Conservation (phyloP, 2,888 invertebrate species). For the Furcula furcula region DNA sequence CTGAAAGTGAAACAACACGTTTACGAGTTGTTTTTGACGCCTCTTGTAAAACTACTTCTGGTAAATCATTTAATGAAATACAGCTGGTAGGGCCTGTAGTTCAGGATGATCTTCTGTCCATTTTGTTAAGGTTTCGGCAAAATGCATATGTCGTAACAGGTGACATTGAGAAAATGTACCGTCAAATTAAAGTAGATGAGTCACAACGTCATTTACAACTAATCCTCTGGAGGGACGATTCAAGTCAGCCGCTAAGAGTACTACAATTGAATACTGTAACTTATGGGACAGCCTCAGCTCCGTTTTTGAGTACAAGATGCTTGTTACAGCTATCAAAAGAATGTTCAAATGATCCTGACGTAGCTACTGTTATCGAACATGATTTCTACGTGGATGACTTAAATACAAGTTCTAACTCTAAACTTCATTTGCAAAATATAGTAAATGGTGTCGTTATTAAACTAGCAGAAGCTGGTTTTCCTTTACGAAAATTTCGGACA, state of each 20-base stretch:
- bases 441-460: not conserved
- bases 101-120: no score
- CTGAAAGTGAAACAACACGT: no score
- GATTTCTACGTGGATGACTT: not conserved
- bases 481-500: constrained; percentile 2
- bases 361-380: not conserved
- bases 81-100: no score
- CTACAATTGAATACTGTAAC: constrained; percentile 6
- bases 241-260: constrained; percentile 1
- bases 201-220: constrained; percentile 4
- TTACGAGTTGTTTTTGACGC: no score
- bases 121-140: not conserved
- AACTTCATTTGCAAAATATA: not conserved
- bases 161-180: constrained; percentile 3
- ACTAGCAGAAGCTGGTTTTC: constrained; percentile 2
- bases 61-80: no score
- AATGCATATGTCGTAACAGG: constrained; percentile 1
- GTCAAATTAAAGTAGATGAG: not conserved
- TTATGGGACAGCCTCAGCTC: constrained; percentile 6
- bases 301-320: constrained; percentile 4
- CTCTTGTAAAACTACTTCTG: no score
- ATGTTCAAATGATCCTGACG: constrained; percentile 6
- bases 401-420: not conserved
- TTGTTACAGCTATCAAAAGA: constrained; percentile 1
- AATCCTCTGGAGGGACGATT: constrained; percentile 6